phyloP scores from a whole-genome alignment of 2,113 vertebrate genomes.

The Myrmecobius fasciatus region DNA sequence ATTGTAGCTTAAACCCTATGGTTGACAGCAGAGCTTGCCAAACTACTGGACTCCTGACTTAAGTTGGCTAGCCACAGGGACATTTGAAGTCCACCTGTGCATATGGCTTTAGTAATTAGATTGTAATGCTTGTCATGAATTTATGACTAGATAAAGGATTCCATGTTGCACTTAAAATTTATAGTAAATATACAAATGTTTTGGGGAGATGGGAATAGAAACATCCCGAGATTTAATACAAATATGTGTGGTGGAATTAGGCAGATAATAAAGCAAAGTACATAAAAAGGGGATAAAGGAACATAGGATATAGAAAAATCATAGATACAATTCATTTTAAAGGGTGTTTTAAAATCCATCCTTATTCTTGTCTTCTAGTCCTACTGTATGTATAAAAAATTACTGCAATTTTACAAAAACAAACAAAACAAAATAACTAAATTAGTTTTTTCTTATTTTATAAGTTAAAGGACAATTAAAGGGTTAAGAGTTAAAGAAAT shows the following conservation, averaged over 20 bases:
- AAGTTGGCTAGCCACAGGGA: neutral
- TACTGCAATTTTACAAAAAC: neutral
- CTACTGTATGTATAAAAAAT: neutral
- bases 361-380: constrained; percentile 4
- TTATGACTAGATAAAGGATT: constrained; percentile 43
- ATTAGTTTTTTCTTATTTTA: neutral
- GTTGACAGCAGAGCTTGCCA: neutral
- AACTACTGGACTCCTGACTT: neutral
- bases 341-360: neutral
- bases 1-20: constrained; percentile 37
- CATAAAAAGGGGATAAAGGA: neutral
- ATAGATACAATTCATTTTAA: neutral
- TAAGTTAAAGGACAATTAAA: neutral
- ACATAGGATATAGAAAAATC: neutral
- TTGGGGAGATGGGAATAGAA: neutral
- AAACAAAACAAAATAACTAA: neutral
- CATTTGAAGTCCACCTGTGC: neutral
- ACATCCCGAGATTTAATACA: neutral
- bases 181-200: constrained; percentile 27
- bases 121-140: constrained; percentile 13
- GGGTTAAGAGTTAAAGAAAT: neutral
- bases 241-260: constrained; percentile 13
- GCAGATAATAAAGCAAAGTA: neutral
- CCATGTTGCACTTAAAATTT: neutral
- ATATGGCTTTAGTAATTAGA: constrained; percentile 21